phyloP scores from a whole-genome alignment of 2,113 vertebrate genomes.

The Prochilodus magdalenae region DNA sequence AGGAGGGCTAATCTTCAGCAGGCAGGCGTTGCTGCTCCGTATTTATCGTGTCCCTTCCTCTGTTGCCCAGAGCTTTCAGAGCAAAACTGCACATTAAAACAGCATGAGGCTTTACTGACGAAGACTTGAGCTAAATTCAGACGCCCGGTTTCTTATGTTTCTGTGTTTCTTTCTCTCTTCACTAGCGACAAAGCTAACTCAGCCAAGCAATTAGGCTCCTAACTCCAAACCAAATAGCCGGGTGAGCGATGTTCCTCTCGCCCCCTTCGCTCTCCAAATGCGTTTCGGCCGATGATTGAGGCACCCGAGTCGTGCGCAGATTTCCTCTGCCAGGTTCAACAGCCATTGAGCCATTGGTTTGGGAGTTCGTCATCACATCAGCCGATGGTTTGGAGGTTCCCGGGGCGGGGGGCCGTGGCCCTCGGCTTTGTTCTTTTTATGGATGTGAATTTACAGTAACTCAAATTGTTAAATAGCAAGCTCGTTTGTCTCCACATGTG shows the following conservation, averaged over 20 bases:
- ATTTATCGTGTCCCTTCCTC: slow-evolving; percentile 70
- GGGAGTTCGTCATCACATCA: slow-evolving; percentile 72
- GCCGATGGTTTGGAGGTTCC: slow-evolving; percentile 59
- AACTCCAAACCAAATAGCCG: slow-evolving; percentile 74
- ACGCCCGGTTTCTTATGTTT: neutral
- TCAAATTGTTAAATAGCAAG: slow-evolving; percentile 58
- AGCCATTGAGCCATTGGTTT: slow-evolving; percentile 67
- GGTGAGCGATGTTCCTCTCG: slow-evolving; percentile 66
- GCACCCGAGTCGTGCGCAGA: slow-evolving; percentile 52
- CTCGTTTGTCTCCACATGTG: slow-evolving; percentile 35
- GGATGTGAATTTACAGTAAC: slow-evolving; percentile 36
- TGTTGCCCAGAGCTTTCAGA: slow-evolving; percentile 75
- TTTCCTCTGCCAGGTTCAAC: slow-evolving; percentile 69
- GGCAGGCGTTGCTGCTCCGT: slow-evolving; percentile 64
- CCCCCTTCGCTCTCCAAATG: slow-evolving; percentile 67
- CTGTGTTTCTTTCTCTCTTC: neutral
- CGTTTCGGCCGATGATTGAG: slow-evolving; percentile 75
- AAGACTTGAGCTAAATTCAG: slow-evolving; percentile 67
- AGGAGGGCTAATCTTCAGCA: slow-evolving; percentile 73
- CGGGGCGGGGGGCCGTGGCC: slow-evolving; percentile 12
- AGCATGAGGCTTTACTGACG: slow-evolving; percentile 70
- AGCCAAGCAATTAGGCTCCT: slow-evolving; percentile 29
- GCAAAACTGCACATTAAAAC: slow-evolving; percentile 67
- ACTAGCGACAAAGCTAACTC: slow-evolving; percentile 65
- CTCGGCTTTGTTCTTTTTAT: slow-evolving; percentile 55